phyloP scores from a whole-genome alignment of 2,888 invertebrate genomes.

The Physocephala rufipes region DNA sequence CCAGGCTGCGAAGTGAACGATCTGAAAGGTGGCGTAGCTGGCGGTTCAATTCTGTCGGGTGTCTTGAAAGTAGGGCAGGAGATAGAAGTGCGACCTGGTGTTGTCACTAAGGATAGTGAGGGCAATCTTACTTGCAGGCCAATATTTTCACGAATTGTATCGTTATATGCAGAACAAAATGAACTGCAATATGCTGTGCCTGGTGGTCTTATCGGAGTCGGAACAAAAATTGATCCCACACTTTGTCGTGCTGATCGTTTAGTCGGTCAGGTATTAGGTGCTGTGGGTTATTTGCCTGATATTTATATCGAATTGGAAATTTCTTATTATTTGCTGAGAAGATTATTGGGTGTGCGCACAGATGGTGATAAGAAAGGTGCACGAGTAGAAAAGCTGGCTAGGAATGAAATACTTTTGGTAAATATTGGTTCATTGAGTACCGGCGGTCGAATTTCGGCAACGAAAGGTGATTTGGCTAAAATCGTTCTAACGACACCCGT shows the following conservation, averaged over 20 bases:
- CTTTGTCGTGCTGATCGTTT: conserved; percentile 97
- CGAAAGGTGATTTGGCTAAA: conserved; percentile 96
- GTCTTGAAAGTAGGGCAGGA: conserved; percentile 98
- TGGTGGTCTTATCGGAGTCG: conserved; percentile 99
- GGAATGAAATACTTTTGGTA: conserved; percentile 91
- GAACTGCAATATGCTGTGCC: conserved; percentile 98
- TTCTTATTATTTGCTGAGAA: conserved; percentile 94
- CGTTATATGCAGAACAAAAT: conserved; percentile 97
- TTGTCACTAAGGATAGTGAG: conserved; percentile 96
- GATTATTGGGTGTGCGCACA: conserved; percentile 95
- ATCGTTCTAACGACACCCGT: conserved; percentile 97
- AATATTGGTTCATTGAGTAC: conserved; percentile 99
- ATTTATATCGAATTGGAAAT: conserved; percentile 99
- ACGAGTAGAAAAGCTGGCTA: conserved; percentile 92
- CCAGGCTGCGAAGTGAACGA: conserved; percentile 99
- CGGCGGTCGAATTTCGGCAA: conserved; percentile 94
- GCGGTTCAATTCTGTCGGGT: conserved; percentile 96
- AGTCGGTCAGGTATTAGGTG: conserved; percentile 97
- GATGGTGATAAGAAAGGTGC: conserved; percentile 99
- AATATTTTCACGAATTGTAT: conserved; percentile 96
- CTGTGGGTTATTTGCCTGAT: conserved; percentile 94
- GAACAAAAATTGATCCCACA: conserved; percentile 98
- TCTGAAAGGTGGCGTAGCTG: conserved; percentile 97
- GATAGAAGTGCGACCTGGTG: conserved; percentile 96
- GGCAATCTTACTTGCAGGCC: conserved; percentile 96